Conservation (phyloP, 2,797 vertebrate genomes). For the Pangasius mekongensis region DNA sequence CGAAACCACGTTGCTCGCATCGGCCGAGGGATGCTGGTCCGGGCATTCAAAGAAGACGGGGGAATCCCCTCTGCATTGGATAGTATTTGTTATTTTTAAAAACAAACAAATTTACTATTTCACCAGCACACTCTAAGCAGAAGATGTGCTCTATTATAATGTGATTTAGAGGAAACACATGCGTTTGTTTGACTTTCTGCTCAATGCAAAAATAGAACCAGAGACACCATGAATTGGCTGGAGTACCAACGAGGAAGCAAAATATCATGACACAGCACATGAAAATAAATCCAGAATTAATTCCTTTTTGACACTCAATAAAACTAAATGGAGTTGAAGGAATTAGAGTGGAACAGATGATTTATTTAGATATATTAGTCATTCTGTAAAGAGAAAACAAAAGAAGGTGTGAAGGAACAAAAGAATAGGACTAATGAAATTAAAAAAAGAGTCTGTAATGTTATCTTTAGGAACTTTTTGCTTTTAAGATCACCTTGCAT, state of each 20-base stretch:
- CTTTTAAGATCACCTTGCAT: not conserved
- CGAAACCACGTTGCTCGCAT: too few species aligned
- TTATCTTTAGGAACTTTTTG: not conserved
- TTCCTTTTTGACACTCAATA: not conserved
- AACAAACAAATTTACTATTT: not conserved
- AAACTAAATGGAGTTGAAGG: not conserved
- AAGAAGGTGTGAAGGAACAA: not conserved
- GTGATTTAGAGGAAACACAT: not conserved
- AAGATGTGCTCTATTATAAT: not conserved
- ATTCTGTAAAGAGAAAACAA: not conserved
- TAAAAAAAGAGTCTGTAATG: not conserved
- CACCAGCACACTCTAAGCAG: not conserved
- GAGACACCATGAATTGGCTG: conserved; percentile 8
- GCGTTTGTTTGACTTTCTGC: not conserved
- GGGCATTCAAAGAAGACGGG: too few species aligned
- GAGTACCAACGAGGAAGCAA: conserved; percentile 13
- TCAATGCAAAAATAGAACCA: not conserved
- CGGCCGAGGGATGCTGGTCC: too few species aligned
- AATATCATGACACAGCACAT: rapidly evolving
- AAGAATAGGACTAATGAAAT: not conserved
- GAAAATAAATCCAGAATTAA: not conserved
- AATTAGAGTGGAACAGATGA: not conserved
- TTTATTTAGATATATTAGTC: not conserved
- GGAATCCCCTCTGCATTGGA: too few species aligned
- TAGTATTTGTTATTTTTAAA: rapidly evolving